Evolutionary conservation across 92 coral and sea anemone genomes (phyloP), one percentile per base, ranked within the genome.

Genomic region (Micromussa lordhowensis): DNA sequence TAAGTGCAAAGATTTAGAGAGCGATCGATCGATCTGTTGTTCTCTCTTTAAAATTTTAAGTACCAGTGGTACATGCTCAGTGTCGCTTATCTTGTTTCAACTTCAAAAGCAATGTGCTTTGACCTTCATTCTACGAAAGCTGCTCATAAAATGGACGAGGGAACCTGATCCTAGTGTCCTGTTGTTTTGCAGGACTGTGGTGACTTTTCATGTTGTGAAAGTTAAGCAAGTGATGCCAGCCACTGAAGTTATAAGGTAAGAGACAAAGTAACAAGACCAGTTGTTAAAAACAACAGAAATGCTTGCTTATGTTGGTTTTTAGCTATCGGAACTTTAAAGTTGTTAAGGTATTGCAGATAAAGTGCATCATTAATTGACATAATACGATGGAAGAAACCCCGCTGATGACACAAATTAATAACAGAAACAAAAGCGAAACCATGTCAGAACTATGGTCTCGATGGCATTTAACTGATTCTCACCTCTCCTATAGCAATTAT

Each of bases 171-270:
- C 51, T 9, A 44, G 51, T 44, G 51, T 13, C 1, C 30, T 74
- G 28, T 57, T 57, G 24, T 26, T 28, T 53, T 89, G 57, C 53
- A 89, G 92, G 68, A 89, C 92, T 31, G 28, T 68, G 71, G 85
- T 89, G 38, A 68, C 71, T 19, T 84, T 89, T 32, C 78, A 83
- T 26, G 90, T 51, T 26, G 90, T 89, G 5, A 75, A 68, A 36
- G 68, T 19, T 69, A n/a, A 73, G 36, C 29, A 72, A 19, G 90
- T 58, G 63, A 53, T 87, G 80, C 9, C 79, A 12, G 61, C 71
- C 58, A 12, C 31, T 71, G 80, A 54, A 71, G 38, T 87, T 34
- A 69, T 53, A 38, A 87, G 90, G 90, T 87, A 78, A 61, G 22
- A 61, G 9, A 7, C 71, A 28, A 30, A 66, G 71, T 66, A 31